phyloP scores from a whole-genome alignment of 1,140 invertebrate species.

The Macrobrachium rosenbergii region DNA sequence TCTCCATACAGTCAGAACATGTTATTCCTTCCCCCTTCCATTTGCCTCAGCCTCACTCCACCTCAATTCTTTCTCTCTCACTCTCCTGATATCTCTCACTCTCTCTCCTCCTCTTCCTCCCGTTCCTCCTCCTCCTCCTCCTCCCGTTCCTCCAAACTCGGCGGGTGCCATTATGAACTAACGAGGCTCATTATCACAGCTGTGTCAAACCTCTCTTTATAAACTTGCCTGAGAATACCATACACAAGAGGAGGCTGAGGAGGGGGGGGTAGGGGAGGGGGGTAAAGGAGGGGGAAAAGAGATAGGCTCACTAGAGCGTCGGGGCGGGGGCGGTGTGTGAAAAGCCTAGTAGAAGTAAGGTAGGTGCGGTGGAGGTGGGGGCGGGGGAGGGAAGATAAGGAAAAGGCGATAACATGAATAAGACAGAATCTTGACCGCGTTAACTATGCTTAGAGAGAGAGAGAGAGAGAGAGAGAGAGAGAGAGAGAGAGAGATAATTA shows the following conservation, averaged over 20 bases:
- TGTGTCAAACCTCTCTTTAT: conserved; percentile 62
- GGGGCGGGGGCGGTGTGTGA: not conserved
- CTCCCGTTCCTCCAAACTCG: not conserved
- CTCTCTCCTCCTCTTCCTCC: not conserved
- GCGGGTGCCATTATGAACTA: conserved; percentile 32
- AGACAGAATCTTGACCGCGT: not conserved
- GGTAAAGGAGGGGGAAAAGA: not conserved
- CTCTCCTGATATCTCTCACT: not conserved
- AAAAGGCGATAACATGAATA: not conserved
- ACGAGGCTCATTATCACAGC: conserved; percentile 58
- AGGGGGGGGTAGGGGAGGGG: not conserved
- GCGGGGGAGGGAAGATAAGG: not conserved
- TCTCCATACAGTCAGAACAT: not conserved
- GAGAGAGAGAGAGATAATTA: too few relatives aligned
- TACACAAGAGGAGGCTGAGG: conserved; percentile 12
- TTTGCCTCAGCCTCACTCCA: not conserved
- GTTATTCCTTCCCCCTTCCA: not conserved
- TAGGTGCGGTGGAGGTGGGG: not conserved
- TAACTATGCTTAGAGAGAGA: not conserved
- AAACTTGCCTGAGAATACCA: conserved; percentile 34
- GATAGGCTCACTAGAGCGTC: not conserved
- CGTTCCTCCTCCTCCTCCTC: not conserved
- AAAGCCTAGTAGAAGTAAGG: not conserved
- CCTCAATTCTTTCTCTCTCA: not conserved
- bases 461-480: not conserved